These are phyloP conservation scores for Astreopora myriophthalma DNA, from an alignment of 64 coral and sea anemone genomes.

Conservation along the genomic window DNA sequence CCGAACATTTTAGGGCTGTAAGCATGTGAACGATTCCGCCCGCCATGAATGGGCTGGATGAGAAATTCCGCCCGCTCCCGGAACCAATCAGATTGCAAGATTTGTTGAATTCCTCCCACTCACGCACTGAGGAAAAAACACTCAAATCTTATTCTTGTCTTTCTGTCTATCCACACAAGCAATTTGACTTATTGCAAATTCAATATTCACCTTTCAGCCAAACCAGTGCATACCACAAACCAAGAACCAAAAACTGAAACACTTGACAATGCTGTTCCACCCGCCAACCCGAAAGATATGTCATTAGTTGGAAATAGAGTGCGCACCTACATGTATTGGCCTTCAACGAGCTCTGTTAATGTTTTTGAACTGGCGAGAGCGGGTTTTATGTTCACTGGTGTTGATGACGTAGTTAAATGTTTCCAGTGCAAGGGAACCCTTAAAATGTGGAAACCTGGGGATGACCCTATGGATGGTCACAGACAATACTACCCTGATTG, in stretches of 20 bases:
- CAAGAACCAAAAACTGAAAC: slow-evolving; percentile 21
- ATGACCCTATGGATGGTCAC: slow-evolving; percentile 86
- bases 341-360: slow-evolving; percentile 93
- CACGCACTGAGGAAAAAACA: no score
- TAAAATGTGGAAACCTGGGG: slow-evolving; percentile 93
- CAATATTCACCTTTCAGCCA: slow-evolving; percentile 29
- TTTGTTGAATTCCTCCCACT: no score
- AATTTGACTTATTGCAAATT: slow-evolving; percentile 6
- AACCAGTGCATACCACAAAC: slow-evolving; percentile 55
- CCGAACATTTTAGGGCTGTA: no score
- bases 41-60: no score
- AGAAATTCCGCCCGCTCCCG: no score
- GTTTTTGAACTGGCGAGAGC: slow-evolving; percentile 96
- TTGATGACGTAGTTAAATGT: slow-evolving; percentile 94
- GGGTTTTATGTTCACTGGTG: slow-evolving; percentile 91
- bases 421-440: slow-evolving; percentile 94
- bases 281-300: slow-evolving; percentile 45
- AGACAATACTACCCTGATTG: slow-evolving; percentile 93
- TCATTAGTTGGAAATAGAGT: slow-evolving; percentile 78
- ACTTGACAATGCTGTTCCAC: neutral
- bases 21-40: no score
- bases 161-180: neutral
- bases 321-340: slow-evolving; percentile 88
- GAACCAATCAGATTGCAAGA: no score
- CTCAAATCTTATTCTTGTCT: neutral